Conservation (phyloP, 2,113 vertebrate genomes). For the Nesogale talazaci region DNA sequence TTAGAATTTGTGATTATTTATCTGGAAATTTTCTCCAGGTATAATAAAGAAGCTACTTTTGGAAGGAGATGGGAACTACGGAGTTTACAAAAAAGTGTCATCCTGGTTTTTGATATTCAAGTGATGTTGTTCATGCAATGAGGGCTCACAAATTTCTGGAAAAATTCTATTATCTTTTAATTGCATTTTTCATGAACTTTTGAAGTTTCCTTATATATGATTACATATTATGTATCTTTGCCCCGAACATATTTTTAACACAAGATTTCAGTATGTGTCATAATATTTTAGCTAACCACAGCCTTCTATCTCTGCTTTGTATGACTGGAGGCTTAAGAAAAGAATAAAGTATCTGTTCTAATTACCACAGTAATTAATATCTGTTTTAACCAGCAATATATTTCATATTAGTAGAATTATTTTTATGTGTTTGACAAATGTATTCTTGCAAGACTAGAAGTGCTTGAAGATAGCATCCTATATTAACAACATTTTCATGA, state of each 20-base stretch:
- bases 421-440: not conserved
- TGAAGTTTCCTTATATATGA: not conserved
- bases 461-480: not conserved
- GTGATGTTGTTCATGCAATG: not conserved
- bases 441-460: not conserved
- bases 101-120: not conserved
- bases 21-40: not conserved
- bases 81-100: too few species aligned
- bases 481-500: not conserved
- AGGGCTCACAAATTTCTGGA: too few species aligned
- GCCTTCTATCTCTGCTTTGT: not conserved
- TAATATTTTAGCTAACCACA: not conserved
- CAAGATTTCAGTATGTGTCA: not conserved
- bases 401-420: not conserved
- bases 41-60: not conserved
- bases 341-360: not conserved
- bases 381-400: not conserved
- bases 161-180: too few species aligned
- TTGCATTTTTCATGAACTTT: too few species aligned
- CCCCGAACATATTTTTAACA: not conserved
- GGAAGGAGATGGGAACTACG: not conserved
- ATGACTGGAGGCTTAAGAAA: not conserved
- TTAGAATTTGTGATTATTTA: not conserved
- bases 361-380: constrained; percentile 11
- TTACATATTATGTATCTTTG: not conserved